Conservation (phyloP, 2,888 invertebrate genomes). For the Parnassius smintheus region DNA sequence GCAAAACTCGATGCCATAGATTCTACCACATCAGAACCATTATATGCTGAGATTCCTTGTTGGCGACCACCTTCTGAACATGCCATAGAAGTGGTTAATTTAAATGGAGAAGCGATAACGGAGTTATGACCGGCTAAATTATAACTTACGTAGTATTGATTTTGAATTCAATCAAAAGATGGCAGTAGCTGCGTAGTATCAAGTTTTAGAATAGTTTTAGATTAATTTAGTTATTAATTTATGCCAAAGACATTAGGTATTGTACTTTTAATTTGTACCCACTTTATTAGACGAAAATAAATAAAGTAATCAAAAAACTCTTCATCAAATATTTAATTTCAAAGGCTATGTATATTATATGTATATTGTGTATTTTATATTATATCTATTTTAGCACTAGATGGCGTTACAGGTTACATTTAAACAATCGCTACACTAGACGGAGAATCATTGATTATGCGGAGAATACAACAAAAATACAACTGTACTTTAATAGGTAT, state of each 20-base stretch:
- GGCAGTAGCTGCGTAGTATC: conserved; percentile 39
- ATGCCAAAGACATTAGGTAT: conserved; percentile 29
- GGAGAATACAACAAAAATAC: too few species aligned
- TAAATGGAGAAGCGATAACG: conserved; percentile 74
- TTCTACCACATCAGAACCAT: conserved; percentile 76
- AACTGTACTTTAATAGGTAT: too few species aligned
- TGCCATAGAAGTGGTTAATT: conserved; percentile 66
- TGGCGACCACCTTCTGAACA: conserved; percentile 75
- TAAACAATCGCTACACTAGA: too few species aligned
- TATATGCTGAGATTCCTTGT: conserved; percentile 85
- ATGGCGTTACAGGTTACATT: too few species aligned
- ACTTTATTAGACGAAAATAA: neutral
- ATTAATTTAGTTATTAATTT: conserved; percentile 24
- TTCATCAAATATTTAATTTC: neutral
- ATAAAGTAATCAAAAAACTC: conserved; percentile 10
- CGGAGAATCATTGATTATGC: too few species aligned
- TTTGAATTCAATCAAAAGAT: conserved; percentile 41
- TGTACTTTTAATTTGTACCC: conserved; percentile 26
- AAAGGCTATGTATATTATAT: too few species aligned
- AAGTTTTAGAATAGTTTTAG: neutral
- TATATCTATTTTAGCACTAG: too few species aligned
- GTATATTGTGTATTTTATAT: too few species aligned
- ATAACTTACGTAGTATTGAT: neutral
- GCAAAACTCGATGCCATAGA: conserved; percentile 67
- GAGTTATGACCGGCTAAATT: conserved; percentile 63